Base-by-base conservation (phyloP, 2,113 vertebrate species). In the Cyprinodon tularosa region DNA sequence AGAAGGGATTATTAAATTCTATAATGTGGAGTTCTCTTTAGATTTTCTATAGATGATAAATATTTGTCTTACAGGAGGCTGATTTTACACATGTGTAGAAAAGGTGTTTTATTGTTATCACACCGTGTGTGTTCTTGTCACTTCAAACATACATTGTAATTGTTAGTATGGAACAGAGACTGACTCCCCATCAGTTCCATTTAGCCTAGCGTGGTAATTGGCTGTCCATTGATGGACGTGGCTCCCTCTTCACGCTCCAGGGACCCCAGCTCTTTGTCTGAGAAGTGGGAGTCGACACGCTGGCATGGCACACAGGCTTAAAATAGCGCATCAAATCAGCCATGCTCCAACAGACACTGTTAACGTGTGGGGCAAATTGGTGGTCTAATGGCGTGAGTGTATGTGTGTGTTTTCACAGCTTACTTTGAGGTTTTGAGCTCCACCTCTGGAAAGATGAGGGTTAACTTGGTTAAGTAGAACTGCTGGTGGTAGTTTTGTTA, bases 261-360 rank as follows among this genome's bases (percentile, higher is more conserved):
- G 87, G 85, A 85, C 85, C 83, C 72, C 85, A 66, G 83, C 77
- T 88, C 85, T 88, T 89, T 89, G 89, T 90, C 69, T 87, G 90
- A 80, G 76, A 84, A 89, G 87, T 77, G 76, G 83, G 84, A 84
- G 89, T 90, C 82, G 80, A 90, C 92, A 91, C 45, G 86, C 91
- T 89, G 91, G 89, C 87, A 88, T 68, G 66, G 80, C 81, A 71
- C 90, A 86, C 89, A 79, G 71, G 79, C 91, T 92, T 86, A 88
- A 93, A 93, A 92, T 91, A 93, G 92, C 84, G 75, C 87, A 85
- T 91, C 86, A 88, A 89, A 89, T 93, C 90, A 92, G 87, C 90
- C 84, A 85, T 88, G 88, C 90, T 89, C 78, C 83, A 68, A 74
- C 84, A 80, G 74, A 66, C 72, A 9, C 68, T 63, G 77, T 86